phyloP scores from a whole-genome alignment of 1,140 invertebrate species.

The Neodiprion fabricii region DNA sequence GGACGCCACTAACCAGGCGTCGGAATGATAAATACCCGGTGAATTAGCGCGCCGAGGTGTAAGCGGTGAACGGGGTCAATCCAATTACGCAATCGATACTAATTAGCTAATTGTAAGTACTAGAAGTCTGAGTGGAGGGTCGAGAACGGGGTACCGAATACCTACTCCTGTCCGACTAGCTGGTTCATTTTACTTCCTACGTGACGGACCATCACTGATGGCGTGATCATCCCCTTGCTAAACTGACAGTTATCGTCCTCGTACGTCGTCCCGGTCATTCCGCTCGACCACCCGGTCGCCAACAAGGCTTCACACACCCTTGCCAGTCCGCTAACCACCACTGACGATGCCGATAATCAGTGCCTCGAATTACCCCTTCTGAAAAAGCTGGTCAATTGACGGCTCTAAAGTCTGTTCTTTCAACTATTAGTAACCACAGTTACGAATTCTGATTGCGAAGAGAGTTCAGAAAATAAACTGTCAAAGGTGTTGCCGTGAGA shows the following conservation, averaged over 20 bases:
- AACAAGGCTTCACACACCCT: too few species aligned
- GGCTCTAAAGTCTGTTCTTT: too few species aligned
- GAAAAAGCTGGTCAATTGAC: too few species aligned
- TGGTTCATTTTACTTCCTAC: neutral
- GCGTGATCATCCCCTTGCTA: constrained; percentile 4
- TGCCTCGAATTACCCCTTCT: too few species aligned
- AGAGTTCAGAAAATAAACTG: too few species aligned
- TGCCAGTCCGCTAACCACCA: too few species aligned
- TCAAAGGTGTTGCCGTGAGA: too few species aligned
- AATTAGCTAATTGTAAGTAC: constrained; percentile 3
- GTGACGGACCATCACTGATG: neutral
- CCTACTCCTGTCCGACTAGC: neutral
- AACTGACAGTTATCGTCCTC: constrained; percentile 3
- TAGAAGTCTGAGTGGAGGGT: neutral
- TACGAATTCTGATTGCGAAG: too few species aligned
- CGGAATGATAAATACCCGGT: constrained; percentile 3
- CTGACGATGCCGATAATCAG: too few species aligned
- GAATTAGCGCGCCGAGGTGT: neutral
- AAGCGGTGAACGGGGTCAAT: neutral
- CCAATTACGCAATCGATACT: constrained; percentile 3
- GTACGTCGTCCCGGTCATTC: neutral
- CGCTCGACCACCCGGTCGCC: neutral
- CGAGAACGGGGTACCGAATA: neutral
- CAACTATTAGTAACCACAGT: too few species aligned
- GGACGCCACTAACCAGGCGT: neutral